phyloP scores from a whole-genome alignment of 2,888 invertebrate genomes.

The Lasioglossum lativentre region DNA sequence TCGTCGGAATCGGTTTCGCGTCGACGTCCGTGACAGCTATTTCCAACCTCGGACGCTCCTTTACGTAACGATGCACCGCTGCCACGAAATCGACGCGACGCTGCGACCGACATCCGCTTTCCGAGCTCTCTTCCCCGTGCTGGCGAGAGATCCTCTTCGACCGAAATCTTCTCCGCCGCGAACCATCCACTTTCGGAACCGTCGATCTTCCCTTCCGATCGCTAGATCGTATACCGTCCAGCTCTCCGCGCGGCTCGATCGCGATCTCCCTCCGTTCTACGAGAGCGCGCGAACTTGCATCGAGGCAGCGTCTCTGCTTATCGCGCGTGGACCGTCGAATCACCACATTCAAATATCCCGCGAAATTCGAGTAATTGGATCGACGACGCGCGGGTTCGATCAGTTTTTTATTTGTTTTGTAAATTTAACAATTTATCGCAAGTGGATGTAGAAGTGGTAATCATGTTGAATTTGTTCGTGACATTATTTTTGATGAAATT shows the following conservation, averaged over 20 bases:
- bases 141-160: neutral
- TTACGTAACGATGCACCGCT: slow-evolving; percentile 36
- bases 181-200: neutral
- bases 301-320: too few relatives aligned
- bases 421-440: too few relatives aligned
- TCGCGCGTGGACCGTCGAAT: too few relatives aligned
- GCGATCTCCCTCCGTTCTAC: neutral
- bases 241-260: neutral
- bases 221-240: too few relatives aligned
- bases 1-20: neutral
- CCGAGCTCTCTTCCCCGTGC: neutral
- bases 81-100: neutral
- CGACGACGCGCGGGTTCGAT: too few relatives aligned
- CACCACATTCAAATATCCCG: too few relatives aligned
- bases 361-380: too few relatives aligned
- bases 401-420: too few relatives aligned
- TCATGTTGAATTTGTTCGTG: too few relatives aligned
- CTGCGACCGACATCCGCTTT: neutral
- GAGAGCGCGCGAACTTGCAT: too few relatives aligned
- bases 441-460: too few relatives aligned
- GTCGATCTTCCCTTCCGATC: neutral
- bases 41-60: slow-evolving; percentile 16
- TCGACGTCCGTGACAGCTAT: neutral
- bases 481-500: too few relatives aligned
- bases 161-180: neutral